Base-by-base conservation (phyloP, 2,888 invertebrate species). In the Adelognathus sp. region DNA sequence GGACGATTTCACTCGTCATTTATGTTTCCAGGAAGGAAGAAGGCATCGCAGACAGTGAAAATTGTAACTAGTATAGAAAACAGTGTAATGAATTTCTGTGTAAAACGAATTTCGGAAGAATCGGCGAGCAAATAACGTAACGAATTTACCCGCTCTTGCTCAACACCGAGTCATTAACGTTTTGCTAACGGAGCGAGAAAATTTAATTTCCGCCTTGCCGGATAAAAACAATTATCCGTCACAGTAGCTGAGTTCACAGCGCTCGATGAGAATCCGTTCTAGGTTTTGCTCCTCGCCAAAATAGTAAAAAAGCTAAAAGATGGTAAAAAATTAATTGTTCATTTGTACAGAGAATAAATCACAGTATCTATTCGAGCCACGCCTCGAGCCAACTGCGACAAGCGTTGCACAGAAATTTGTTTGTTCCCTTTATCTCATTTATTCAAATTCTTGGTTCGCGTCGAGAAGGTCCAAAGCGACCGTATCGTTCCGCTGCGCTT, bases 1-100 rank as follows among this genome's bases (percentile, higher is more conserved):
- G 56, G 41, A 54, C 69, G 50, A 29, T 72, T 81, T 74, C 27
- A 54, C 67, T 46, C 60, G 70, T 82, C 83, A 84, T 86, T 85
- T 84, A 84, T 82, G 61, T 56, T 82, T 84, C 81, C 82, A 84
- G 81, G 81, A 80, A 80, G 72, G 66, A 46, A 60, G 36, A 76
- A 24, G 52, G 21, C 31, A 7, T 2, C 21, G n/a, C n/a, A n/a
- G n/a, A n/a, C n/a, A n/a, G n/a, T n/a, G n/a, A 7, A 54, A 33
- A 21, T 33, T 16, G 11, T 18, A 16, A 5, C n/a, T 9, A 36
- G 33, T 36, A 29, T 58, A 16, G 60, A 70, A 33, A 36, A 63
- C 11, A 41, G 16, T 31, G n/a, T n/a, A n/a, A n/a, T 14, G 44
- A 63, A 56, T n/a, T 24, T 52, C 9, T 29, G 27, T 11, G 61